Evolutionary conservation across 2,113 vertebrate genomes (phyloP).

Genomic region (Octodon degus): DNA sequence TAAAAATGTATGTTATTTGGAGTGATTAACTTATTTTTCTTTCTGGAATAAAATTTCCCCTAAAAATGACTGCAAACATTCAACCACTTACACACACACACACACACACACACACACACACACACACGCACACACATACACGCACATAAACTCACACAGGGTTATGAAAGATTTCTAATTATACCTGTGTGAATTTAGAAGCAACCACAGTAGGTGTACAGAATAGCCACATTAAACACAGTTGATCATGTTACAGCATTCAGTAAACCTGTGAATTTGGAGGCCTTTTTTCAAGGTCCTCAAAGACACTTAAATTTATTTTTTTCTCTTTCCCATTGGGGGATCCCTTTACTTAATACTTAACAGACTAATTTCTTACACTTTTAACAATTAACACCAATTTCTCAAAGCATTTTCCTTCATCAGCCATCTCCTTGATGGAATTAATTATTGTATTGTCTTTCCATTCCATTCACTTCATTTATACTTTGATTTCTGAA

Average conservation of each 20-base stretch:
- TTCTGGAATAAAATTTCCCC: background rate
- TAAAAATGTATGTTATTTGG: background rate
- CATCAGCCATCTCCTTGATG: background rate
- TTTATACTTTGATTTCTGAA: background rate
- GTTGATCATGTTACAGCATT: background rate
- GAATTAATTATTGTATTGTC: background rate
- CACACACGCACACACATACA: accelerated
- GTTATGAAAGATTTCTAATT: background rate
- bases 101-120: background rate
- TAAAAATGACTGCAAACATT: background rate
- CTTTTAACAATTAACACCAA: background rate
- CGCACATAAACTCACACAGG: background rate
- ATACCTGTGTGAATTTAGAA: background rate
- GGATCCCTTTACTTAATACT: background rate
- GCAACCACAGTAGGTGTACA: background rate
- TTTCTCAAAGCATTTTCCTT: background rate
- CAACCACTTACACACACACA: background rate
- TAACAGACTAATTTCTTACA: background rate
- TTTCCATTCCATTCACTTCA: background rate
- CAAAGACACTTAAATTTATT: accelerated
- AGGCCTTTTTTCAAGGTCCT: accelerated
- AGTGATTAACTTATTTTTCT: background rate
- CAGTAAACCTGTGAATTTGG: background rate
- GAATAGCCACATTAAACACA: background rate
- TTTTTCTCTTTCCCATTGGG: background rate